Base-by-base conservation (phyloP, 1,140 invertebrate genomes). In the Orchestia grillus region DNA sequence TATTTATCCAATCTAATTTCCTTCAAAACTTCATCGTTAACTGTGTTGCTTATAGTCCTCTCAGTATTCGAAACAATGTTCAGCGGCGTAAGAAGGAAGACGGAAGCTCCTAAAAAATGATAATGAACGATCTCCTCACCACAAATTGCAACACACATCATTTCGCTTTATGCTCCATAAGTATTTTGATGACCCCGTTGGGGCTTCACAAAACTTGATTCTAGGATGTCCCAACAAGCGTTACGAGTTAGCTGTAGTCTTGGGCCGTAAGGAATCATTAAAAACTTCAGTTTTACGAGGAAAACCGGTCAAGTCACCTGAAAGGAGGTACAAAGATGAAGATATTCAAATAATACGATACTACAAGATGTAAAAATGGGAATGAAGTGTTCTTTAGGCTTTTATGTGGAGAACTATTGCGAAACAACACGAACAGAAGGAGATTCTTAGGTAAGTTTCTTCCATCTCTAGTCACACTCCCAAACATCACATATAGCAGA, bases 121-220 rank as follows among this genome's bases (percentile, higher is more conserved):
- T 77, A 77, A 77, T 77, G 62, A 77, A 77, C 62, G 62, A 77
- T 77, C 15, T 77, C 11, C 62, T 77, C 28, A 8, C 62, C 62
- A 77, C 62, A 77, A 77, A 77, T 77, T 77, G 62, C 62, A 77
- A 36, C 62, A 77, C 62, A 77, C 28, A 77, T 77, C 62, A 77
- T 77, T 77, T 77, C 62, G 62, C 62, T 77, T 77, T 77, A 77
- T 77, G 62, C 62, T 77, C 62, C 62, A 77, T 77, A 77, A 77
- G 62, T 28, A 77, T 36, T 77, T 77, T 77, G 62, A 77, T 77
- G 62, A 77, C 62, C 62, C 62, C 62, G 28, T 36, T 36, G 62
- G 62, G 28, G 62, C 62, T 77, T 77, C 62, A 77, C 62, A 77
- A 77, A 77, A 77, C 62, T 77, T 36, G 62, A 77, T 77, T 77